These are phyloP conservation scores for Vireo altiloquus DNA, from an alignment of 2,113 vertebrate species.

Conservation along the genomic window DNA sequence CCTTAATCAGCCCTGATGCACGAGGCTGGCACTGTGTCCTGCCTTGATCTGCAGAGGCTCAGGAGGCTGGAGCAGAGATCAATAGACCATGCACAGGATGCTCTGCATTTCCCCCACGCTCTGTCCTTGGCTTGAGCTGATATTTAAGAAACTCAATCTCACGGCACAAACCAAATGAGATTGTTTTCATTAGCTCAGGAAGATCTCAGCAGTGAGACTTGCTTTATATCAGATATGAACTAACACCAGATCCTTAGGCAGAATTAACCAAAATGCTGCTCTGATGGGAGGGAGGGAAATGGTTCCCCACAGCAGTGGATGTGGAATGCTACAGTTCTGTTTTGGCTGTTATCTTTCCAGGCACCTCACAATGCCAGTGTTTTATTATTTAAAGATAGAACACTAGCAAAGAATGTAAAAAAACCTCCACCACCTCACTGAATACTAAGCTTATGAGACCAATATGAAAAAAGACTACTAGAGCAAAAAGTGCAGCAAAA, in stretches of 20 bases:
- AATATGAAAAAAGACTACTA: neutral
- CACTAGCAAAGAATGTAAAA: neutral
- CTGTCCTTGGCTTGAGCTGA: neutral
- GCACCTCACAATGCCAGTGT: neutral
- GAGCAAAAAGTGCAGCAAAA: neutral
- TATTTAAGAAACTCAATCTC: neutral
- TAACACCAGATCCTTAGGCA: neutral
- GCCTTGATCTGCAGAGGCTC: neutral
- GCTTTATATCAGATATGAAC: neutral
- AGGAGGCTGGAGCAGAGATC: neutral
- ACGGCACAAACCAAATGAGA: neutral
- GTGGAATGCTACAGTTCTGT: neutral
- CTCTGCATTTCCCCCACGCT: fast-evolving
- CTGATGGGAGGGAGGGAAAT: neutral
- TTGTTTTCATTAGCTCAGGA: neutral
- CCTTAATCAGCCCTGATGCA: neutral
- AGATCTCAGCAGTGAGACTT: neutral
- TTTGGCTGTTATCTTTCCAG: neutral
- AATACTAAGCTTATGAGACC: neutral
- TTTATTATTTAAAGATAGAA: neutral
- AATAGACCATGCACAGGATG: neutral
- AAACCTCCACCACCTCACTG: fast-evolving
- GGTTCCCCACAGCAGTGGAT: neutral
- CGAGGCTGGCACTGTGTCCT: neutral
- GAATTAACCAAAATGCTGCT: neutral